These are phyloP conservation scores for Bolborhynchus lineola DNA, from an alignment of 2,113 vertebrate species.

Conservation along the genomic window DNA sequence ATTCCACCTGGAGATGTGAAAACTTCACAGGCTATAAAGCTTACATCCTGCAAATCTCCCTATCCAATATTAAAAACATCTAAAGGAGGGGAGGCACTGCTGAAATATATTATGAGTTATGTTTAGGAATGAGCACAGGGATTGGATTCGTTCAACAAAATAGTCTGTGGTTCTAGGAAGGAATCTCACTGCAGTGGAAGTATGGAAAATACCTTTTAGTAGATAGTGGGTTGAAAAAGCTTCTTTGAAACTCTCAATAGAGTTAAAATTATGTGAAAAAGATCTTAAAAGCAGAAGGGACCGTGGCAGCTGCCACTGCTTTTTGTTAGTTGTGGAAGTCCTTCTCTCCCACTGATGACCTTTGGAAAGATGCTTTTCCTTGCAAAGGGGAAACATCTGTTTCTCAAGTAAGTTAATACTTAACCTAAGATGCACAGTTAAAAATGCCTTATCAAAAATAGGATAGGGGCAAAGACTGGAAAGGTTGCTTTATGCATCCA, in stretches of 20 bases:
- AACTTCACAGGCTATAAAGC: slow-evolving; percentile 58
- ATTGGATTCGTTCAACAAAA: slow-evolving; percentile 1
- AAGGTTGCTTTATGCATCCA: not conserved
- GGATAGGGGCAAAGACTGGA: not conserved
- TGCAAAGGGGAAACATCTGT: slow-evolving; percentile 41
- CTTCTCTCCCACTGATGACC: not conserved
- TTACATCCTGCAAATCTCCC: slow-evolving; percentile 51
- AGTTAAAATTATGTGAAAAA: not conserved
- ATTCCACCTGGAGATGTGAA: slow-evolving; percentile 56
- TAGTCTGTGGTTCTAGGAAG: not conserved
- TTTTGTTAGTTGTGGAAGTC: not conserved
- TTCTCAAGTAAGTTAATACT: slow-evolving; percentile 41
- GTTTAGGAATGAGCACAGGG: slow-evolving; percentile 5
- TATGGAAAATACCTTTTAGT: not conserved
- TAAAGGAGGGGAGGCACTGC: not conserved
- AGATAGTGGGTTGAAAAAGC: not conserved
- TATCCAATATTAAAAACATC: slow-evolving; percentile 37
- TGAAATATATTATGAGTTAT: slow-evolving; percentile 16
- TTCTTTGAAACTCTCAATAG: not conserved
- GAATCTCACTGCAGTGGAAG: not conserved
- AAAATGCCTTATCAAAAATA: slow-evolving; percentile 1
- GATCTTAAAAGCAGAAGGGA: not conserved
- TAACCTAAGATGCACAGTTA: not conserved
- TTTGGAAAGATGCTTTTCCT: slow-evolving; percentile 46
- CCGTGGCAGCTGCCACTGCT: not conserved